Conservation (phyloP, 2,888 invertebrate genomes). For the Neuroscelio doddi region DNA sequence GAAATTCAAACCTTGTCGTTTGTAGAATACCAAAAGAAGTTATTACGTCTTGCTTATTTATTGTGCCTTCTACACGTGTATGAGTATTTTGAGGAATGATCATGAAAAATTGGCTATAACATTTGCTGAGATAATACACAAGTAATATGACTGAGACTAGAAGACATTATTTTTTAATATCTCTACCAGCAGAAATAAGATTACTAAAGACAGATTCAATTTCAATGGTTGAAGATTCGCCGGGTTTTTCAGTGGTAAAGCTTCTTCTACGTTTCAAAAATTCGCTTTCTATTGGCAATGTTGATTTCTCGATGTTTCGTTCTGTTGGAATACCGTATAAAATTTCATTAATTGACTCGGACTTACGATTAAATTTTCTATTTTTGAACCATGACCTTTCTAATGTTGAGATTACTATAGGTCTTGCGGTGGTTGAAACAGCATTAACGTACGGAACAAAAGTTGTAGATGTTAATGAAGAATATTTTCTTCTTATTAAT, state of each 20-base stretch:
- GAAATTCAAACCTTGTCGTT: background rate
- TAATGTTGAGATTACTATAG: conserved; percentile 1
- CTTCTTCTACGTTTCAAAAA: conserved; percentile 54
- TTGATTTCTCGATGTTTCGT: conserved; percentile 61
- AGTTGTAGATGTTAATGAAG: conserved; percentile 63
- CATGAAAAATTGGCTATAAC: background rate
- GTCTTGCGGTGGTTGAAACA: conserved; percentile 22
- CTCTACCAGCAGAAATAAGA: conserved; percentile 52
- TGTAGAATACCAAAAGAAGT: conserved; percentile 9
- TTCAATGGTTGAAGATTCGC: conserved; percentile 68
- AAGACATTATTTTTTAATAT: conserved; percentile 33
- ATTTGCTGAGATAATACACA: background rate
- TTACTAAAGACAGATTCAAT: conserved; percentile 70
- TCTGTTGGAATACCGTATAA: conserved; percentile 52
- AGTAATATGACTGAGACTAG: conserved; percentile 40
- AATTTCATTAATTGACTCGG: conserved; percentile 58
- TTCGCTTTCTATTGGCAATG: conserved; percentile 68
- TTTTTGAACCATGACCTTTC: conserved; percentile 11
- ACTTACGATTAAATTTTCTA: conserved; percentile 17
- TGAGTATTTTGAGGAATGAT: background rate
- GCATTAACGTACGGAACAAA: conserved; percentile 55
- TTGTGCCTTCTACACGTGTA: background rate
- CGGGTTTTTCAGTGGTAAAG: conserved; percentile 62
- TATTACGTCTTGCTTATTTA: conserved; percentile 9
- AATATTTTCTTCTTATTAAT: conserved; percentile 68